Conservation (phyloP, 2,888 invertebrate species). For the Dioctria rufipes region DNA sequence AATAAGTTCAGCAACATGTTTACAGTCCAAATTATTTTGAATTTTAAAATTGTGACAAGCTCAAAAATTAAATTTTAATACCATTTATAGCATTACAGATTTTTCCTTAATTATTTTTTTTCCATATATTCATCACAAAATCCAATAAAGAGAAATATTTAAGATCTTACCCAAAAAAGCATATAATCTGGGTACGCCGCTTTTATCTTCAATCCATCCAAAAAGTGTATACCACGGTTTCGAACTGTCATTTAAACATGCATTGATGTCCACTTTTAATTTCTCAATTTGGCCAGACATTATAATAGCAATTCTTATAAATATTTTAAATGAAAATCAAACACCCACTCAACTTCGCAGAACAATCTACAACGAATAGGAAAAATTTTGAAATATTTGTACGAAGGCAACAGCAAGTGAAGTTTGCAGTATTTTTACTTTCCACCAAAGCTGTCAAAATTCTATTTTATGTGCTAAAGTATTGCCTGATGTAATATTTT, state of each 20-base stretch:
- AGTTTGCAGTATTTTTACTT: neutral
- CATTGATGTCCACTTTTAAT: slow-evolving; percentile 76
- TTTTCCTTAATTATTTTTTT: too few species aligned
- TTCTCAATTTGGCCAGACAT: slow-evolving; percentile 73
- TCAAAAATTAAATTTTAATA: too few species aligned
- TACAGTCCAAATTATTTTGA: too few species aligned
- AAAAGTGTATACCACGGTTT: slow-evolving; percentile 83
- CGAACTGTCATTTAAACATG: slow-evolving; percentile 76
- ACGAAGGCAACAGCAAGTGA: neutral
- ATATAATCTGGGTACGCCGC: slow-evolving; percentile 83
- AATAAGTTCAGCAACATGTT: too few species aligned
- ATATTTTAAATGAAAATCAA: neutral
- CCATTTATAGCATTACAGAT: too few species aligned
- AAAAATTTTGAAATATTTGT: slow-evolving; percentile 21
- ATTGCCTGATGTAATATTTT: neutral
- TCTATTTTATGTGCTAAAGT: neutral
- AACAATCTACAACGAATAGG: neutral
- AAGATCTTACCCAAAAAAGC: slow-evolving; percentile 81
- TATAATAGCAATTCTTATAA: slow-evolving; percentile 48
- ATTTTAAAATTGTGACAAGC: too few species aligned
- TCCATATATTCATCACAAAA: too few species aligned
- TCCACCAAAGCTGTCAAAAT: neutral
- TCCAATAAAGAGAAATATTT: too few species aligned
- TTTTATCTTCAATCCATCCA: slow-evolving; percentile 78
- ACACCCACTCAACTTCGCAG: neutral